Conservation (phyloP, 2,888 invertebrate species). For the Mesoligia furuncula region DNA sequence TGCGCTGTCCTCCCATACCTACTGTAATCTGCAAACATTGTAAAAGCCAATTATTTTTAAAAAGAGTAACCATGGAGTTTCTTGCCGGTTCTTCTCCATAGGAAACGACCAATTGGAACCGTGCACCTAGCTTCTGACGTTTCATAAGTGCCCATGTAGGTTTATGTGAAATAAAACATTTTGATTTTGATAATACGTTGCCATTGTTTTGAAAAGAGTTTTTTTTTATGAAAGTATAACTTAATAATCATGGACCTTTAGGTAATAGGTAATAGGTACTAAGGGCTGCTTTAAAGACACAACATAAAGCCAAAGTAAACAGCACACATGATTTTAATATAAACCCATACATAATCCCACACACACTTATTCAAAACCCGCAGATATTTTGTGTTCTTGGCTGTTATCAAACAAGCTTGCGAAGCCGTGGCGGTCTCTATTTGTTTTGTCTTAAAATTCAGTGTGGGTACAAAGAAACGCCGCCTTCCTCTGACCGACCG, state of each 20-base stretch:
- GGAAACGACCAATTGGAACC: too few relatives aligned
- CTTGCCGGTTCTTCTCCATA: too few relatives aligned
- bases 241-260: not conserved
- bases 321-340: constrained; percentile 1
- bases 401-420: constrained; percentile 52
- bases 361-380: constrained; percentile 15
- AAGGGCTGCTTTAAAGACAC: too few relatives aligned
- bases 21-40: too few relatives aligned
- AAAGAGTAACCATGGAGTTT: too few relatives aligned
- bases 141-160: too few relatives aligned
- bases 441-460: constrained; percentile 69
- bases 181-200: too few relatives aligned
- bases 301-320: not conserved
- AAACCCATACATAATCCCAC: not conserved
- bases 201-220: not conserved
- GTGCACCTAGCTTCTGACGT: too few relatives aligned
- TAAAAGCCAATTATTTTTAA: too few relatives aligned
- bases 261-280: too few relatives aligned
- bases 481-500: constrained; percentile 47
- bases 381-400: constrained; percentile 53
- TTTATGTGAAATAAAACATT: too few relatives aligned
- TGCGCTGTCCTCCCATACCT: too few relatives aligned
- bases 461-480: constrained; percentile 61
- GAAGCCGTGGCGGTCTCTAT: constrained; percentile 52
- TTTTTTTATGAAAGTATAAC: not conserved